Evolutionary conservation across 2,888 invertebrate species (phyloP).

Genomic region (Elmis aenea): DNA sequence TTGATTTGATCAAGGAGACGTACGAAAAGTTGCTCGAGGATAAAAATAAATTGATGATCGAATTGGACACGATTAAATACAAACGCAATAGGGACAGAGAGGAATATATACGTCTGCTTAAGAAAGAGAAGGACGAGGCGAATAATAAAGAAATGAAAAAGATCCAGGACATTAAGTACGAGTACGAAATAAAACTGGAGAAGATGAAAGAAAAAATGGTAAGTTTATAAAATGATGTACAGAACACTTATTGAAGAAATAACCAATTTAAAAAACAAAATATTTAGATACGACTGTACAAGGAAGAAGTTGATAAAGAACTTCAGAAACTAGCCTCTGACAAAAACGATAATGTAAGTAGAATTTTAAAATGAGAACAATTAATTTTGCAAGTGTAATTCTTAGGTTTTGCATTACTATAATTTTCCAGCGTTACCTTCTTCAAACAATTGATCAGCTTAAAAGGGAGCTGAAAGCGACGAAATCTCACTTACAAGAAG

Average conservation of each 20-base stretch:
- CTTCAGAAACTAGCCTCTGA: conserved; percentile 52
- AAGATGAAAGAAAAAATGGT: conserved; percentile 80
- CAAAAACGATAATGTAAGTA: conserved; percentile 51
- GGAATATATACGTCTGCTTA: conserved; percentile 38
- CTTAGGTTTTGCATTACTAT: too few relatives aligned
- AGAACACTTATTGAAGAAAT: too few relatives aligned
- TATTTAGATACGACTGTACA: conserved; percentile 58
- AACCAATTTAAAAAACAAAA: too few relatives aligned
- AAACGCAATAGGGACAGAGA: conserved; percentile 40
- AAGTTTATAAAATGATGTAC: conserved; percentile 43
- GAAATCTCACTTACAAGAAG: too few relatives aligned
- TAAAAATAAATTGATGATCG: conserved; percentile 39
- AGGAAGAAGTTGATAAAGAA: conserved; percentile 60
- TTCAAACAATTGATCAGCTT: conserved; percentile 14
- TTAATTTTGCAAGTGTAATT: too few relatives aligned
- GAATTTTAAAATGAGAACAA: too few relatives aligned
- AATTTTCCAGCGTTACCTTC: too few relatives aligned
- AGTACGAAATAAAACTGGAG: conserved; percentile 70
- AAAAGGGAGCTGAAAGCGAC: conserved; percentile 4
- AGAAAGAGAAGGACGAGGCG: conserved; percentile 35
- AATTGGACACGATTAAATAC: conserved; percentile 42
- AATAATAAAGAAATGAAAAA: conserved; percentile 43
- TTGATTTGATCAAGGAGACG: conserved; percentile 37
- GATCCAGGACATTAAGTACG: conserved; percentile 54
- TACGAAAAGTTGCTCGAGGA: conserved; percentile 43